Base-by-base conservation (phyloP, 2,113 vertebrate species). In the Thunnus maccoyii region DNA sequence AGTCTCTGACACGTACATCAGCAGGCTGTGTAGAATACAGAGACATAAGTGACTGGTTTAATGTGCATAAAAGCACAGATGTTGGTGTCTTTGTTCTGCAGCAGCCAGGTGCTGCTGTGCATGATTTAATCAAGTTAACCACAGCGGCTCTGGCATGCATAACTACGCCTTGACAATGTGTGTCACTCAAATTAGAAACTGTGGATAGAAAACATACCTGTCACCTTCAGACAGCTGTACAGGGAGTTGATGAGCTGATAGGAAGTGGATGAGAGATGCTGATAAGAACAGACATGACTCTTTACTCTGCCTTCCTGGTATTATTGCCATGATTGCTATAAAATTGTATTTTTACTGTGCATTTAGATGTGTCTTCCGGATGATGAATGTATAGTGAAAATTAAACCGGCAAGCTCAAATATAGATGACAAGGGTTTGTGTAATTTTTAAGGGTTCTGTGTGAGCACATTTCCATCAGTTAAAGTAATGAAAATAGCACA, bases 381-480 rank as follows among this genome's bases (percentile, higher is more conserved):
- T 88, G 88, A 91, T 89, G 55, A 89, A 90, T 89, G 82, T 61
- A 60, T 4, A 25, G 20, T 10, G 32, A 67, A 85, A 92, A 68
- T 52, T 41, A 88, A 89, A 83, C 32, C 56, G 89, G 86, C 85
- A 75, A 25, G 74, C 71, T 77, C 74, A 86, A 86, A 79, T 78
- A 64, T 4, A 52, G 46, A 78, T 14, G 41, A 1, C 46, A 64
- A 69, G 5, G 15, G 2, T 55, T 60, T 30, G 14, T 17, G 27
- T 50, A 73, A 22, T 20, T 74, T 56, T 70, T 18, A 27, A 56
- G 36, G 36, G 16, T 56, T 77, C 18, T 15, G 20, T 63, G 55
- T 51, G 30, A 60, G 51, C 36, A 52, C 1, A 25, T 76, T 84
- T 82, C 67, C 46, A 9, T 17, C 66, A 58, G 52, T 63, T 64